Evolutionary conservation across 2,797 vertebrate species (phyloP).

Genomic region (Myotis daubentonii): DNA sequence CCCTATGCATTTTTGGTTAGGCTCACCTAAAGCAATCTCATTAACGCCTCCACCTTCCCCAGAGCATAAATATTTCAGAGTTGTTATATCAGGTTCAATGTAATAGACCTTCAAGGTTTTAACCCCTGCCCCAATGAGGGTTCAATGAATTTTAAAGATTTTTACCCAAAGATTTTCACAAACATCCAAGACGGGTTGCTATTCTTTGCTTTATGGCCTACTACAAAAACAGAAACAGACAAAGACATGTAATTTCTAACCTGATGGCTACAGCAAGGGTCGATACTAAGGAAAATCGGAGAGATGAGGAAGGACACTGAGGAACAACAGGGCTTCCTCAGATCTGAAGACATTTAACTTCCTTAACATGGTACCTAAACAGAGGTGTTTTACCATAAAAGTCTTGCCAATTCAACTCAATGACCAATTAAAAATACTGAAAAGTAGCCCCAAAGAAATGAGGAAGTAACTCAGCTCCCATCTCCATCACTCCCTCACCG

Average conservation of each 20-base stretch:
- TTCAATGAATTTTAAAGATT: conserved; percentile 26
- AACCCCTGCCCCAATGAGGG: neutral
- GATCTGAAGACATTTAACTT: neutral
- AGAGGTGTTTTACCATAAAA: neutral
- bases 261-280: neutral
- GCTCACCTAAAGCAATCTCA: neutral
- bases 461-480: neutral
- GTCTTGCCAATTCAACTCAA: neutral
- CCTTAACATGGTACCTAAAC: neutral
- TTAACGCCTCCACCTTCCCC: neutral
- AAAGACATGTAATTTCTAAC: neutral
- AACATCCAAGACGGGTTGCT: neutral
- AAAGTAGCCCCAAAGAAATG: neutral
- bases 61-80: neutral
- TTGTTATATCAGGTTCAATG: neutral
- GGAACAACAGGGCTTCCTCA: neutral
- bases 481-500: conserved; percentile 82
- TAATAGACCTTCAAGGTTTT: neutral
- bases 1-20: neutral
- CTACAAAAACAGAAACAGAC: neutral
- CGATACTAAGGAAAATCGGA: neutral
- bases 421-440: neutral
- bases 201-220: conserved; percentile 14
- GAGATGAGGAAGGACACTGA: neutral
- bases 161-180: neutral